A percentile compares a stretch with the other conserved stretches of the same genome.
Evolutionary conservation across 2,797 vertebrate species (phyloP).

Genomic region (Enteromius thamalakanensis): DNA sequence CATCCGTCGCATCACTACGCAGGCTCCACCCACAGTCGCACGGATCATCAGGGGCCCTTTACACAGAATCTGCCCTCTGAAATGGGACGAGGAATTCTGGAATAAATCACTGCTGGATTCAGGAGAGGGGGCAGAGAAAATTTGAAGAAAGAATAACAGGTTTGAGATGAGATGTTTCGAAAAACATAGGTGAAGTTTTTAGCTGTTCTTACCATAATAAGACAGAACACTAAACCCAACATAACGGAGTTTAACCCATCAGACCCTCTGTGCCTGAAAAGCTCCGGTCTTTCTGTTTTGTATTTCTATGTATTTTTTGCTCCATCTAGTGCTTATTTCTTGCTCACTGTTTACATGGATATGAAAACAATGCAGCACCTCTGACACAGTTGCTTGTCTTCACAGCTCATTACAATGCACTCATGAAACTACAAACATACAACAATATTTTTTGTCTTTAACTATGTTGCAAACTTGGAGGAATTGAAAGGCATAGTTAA

Average conservation of each 20-base stretch:
- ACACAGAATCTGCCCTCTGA: constrained; percentile 87
- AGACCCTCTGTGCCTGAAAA: constrained; percentile 41
- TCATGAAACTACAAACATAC: constrained; percentile 24
- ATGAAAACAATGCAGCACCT: constrained; percentile 27
- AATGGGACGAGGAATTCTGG: not conserved
- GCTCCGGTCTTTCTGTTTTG: constrained; percentile 22
- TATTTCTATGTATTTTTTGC: constrained; percentile 1
- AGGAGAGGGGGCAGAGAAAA: constrained; percentile 20
- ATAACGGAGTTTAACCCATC: not conserved
- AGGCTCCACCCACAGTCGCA: constrained; percentile 79
- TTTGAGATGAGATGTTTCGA: constrained; percentile 5
- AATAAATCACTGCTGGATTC: constrained; percentile 1
- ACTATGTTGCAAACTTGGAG: not conserved
- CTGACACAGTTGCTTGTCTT: constrained; percentile 51
- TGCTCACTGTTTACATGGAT: constrained; percentile 40
- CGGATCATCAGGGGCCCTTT: constrained; percentile 84
- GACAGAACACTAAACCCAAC: not conserved
- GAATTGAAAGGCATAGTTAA: not conserved
- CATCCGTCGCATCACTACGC: constrained; percentile 81
- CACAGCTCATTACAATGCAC: constrained; percentile 57
- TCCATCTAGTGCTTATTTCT: constrained; percentile 17
- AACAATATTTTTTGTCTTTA: not conserved
- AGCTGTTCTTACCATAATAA: constrained; percentile 16
- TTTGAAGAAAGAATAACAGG: constrained; percentile 29
- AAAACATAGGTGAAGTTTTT: not conserved